Percentiles rank a stretch among this genome's conserved stretches.
Conservation (phyloP, 2,888 invertebrate genomes). For the Drosophila subsilvestris region DNA sequence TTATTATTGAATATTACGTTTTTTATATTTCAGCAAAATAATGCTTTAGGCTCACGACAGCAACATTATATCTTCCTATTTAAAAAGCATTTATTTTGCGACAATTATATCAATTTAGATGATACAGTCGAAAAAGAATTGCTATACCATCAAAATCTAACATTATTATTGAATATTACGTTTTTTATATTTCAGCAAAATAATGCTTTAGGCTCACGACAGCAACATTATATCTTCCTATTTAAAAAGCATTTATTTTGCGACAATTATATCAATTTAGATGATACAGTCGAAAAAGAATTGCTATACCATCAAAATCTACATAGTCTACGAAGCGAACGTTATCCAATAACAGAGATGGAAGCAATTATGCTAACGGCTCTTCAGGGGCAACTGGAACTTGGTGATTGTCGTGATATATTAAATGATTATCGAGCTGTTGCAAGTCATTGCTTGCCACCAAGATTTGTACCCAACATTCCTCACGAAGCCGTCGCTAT, state of each 20-base stretch:
- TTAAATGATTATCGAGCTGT: slow-evolving; percentile 88
- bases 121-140: slow-evolving; percentile 97
- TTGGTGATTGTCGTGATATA: slow-evolving; percentile 91
- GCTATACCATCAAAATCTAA: slow-evolving; percentile 95
- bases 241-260: slow-evolving; percentile 94
- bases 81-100: slow-evolving; percentile 93
- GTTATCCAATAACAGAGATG: slow-evolving; percentile 96
- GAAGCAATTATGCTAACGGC: slow-evolving; percentile 98
- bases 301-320: slow-evolving; percentile 96
- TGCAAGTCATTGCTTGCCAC: slow-evolving; percentile 92
- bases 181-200: slow-evolving; percentile 73
- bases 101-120: slow-evolving; percentile 90
- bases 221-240: slow-evolving; percentile 88
- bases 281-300: slow-evolving; percentile 96
- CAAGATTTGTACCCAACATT: slow-evolving; percentile 90
- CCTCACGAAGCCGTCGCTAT: slow-evolving; percentile 93
- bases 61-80: slow-evolving; percentile 89
- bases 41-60: slow-evolving; percentile 54
- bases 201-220: slow-evolving; percentile 46
- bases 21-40: slow-evolving; percentile 73
- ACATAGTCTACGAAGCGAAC: slow-evolving; percentile 94
- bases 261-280: slow-evolving; percentile 90
- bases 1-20: neutral
- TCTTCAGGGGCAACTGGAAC: slow-evolving; percentile 95
- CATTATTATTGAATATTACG: neutral